These are phyloP conservation scores for Lepeophtheirus nordmannii DNA, from an alignment of 2,888 invertebrate genomes.

Conservation along the genomic window DNA sequence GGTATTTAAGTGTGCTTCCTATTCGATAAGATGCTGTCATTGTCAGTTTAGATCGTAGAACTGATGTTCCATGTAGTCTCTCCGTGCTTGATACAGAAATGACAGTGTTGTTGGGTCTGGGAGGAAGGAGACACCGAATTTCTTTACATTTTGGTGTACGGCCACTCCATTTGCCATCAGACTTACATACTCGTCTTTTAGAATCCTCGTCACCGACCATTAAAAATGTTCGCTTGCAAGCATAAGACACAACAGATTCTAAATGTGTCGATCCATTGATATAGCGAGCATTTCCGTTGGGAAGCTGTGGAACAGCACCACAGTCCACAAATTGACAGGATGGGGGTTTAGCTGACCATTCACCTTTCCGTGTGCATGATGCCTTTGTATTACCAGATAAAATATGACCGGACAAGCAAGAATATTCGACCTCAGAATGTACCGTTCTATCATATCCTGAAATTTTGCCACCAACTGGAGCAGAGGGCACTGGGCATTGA, in stretches of 20 bases:
- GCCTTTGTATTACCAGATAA: constrained; percentile 54
- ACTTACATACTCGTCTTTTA: constrained; percentile 47
- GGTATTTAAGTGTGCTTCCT: constrained; percentile 67
- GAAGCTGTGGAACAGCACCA: constrained; percentile 60
- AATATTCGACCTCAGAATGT: constrained; percentile 64
- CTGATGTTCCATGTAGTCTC: constrained; percentile 22
- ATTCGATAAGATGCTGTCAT: constrained; percentile 59
- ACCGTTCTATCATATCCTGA: constrained; percentile 77
- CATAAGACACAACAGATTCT: constrained; percentile 61
- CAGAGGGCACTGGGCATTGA: constrained; percentile 72
- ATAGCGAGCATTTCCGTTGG: constrained; percentile 60
- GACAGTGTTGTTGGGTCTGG: constrained; percentile 19
- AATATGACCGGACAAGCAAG: constrained; percentile 68
- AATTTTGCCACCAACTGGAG: constrained; percentile 67
- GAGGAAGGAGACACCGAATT: constrained; percentile 32
- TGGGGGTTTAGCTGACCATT: constrained; percentile 68
- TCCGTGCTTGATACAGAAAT: constrained; percentile 23
- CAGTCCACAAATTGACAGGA: constrained; percentile 76
- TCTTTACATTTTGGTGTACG: constrained; percentile 71
- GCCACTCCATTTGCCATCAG: constrained; percentile 67
- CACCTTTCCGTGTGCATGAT: constrained; percentile 56
- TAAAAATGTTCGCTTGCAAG: constrained; percentile 60
- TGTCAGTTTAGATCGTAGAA: constrained; percentile 4
- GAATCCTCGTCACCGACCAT: constrained; percentile 53
- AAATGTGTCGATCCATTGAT: constrained; percentile 57